Evolutionary conservation across 2,113 vertebrate genomes (phyloP).

Genomic region (Cinclus cinclus): DNA sequence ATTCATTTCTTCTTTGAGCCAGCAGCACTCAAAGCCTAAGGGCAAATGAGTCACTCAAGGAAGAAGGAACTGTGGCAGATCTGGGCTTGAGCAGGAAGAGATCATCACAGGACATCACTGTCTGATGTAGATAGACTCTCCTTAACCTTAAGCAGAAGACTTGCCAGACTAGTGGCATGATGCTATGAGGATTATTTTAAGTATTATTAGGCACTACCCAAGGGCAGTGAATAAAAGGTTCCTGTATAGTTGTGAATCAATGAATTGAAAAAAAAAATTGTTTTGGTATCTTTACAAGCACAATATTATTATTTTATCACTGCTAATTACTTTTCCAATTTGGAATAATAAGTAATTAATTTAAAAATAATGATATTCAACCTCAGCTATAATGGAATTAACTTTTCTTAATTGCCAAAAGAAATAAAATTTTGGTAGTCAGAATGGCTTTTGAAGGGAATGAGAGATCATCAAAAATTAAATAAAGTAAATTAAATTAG

Average conservation of each 20-base stretch:
- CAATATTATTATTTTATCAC: neutral
- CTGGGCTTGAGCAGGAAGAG: neutral
- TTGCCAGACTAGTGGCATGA: neutral
- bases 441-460: constrained; percentile 15
- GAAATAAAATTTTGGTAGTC: constrained; percentile 34
- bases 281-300: neutral
- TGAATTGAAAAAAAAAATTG: neutral
- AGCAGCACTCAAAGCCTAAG: neutral
- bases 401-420: neutral
- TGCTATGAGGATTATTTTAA: neutral
- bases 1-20: neutral
- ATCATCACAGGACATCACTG: neutral
- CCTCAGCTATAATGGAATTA: neutral
- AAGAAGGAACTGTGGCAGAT: neutral
- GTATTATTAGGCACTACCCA: neutral
- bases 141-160: neutral
- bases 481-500: constrained; percentile 19
- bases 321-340: neutral
- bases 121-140: neutral
- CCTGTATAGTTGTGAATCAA: neutral
- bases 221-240: neutral
- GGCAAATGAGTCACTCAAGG: neutral
- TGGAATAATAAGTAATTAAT: neutral
- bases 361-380: neutral
- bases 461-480: neutral